These are phyloP conservation scores for Pangasius larnaudii DNA, from an alignment of 2,797 vertebrate species.

Conservation along the genomic window DNA sequence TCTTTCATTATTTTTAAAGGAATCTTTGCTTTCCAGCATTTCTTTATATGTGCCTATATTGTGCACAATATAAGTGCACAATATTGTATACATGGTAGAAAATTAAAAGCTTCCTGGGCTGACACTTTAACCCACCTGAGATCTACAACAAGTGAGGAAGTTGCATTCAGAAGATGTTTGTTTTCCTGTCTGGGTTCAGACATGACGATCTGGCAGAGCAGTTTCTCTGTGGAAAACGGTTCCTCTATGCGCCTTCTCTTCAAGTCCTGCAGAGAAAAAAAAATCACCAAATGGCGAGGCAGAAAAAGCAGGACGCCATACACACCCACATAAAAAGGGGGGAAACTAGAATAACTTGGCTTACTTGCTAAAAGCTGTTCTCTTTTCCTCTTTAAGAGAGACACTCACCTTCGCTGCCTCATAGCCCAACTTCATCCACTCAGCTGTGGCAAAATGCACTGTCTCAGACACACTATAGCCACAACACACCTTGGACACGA, in stretches of 20 bases:
- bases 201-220: slow-evolving; percentile 97
- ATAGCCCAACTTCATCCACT: slow-evolving; percentile 98
- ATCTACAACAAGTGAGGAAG: slow-evolving; percentile 94
- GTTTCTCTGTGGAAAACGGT: slow-evolving; percentile 98
- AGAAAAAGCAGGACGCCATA: background rate
- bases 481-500: slow-evolving; percentile 98
- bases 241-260: slow-evolving; percentile 95
- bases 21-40: background rate
- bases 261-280: slow-evolving; percentile 83
- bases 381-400: slow-evolving; percentile 41
- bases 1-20: background rate
- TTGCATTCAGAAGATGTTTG: slow-evolving; percentile 88
- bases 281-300: background rate
- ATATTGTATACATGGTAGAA: background rate
- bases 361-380: slow-evolving; percentile 46
- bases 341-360: slow-evolving; percentile 19
- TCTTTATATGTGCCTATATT: background rate
- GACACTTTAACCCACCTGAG: slow-evolving; percentile 83
- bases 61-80: no score
- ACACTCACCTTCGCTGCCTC: slow-evolving; percentile 94
- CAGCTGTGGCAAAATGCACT: slow-evolving; percentile 98
- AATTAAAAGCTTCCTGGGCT: background rate
- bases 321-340: background rate
- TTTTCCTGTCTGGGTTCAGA: slow-evolving; percentile 96
- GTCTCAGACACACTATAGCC: slow-evolving; percentile 99